Evolutionary conservation across 1,140 invertebrate genomes (phyloP), one percentile per base, ranked within the genome.

Genomic region (Lutraria rhynchaena): DNA sequence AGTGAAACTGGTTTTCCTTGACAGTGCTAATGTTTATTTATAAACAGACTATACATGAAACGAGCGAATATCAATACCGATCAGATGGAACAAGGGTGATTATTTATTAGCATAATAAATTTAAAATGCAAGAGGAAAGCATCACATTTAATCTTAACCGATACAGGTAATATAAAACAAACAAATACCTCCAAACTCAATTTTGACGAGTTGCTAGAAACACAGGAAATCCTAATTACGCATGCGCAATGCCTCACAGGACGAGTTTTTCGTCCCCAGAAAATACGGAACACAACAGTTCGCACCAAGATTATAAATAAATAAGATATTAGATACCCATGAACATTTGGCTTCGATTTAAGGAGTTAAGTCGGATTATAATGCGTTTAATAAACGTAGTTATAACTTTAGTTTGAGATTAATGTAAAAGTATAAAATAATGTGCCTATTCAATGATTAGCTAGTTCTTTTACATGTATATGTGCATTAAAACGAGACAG

Each of bases 131-230:
- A 4, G 17, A 3, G 24, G 24, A 53, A 53, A 53, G 24, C 51
- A 53, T 5, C 51, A 19, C 44, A 11, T 46, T 46, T 46, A 9
- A 11, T 11, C 9, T 19, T 53, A 11, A 53, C 51, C 7, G n/a
- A 24, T 5, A 53, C 17, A 9, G 7, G 17, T 9, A 57, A 57
- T 13, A 11, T 27, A 11, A 57, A 57, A 27, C 24, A 27, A 57
- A 27, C n/a, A 57, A 27, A 53, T n/a, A 53, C 51, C 22, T 53
- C 4, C 51, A 53, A 53, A 24, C 22, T 27, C 15, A 27, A 24
- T 37, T n/a, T 63, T 41, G 35, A 63, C 60, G 46, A 70, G 67
- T 70, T 70, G 44, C 67, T 70, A 70, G 51, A 70, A 70, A 70
- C 67, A 70, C 67, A 70, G 67, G 67, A 70, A 53, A n/a, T 37